A percentile compares a stretch with the other conserved stretches of the same genome.
Conservation (phyloP, 1,140 invertebrate genomes). For the Heliconius hewitsoni region DNA sequence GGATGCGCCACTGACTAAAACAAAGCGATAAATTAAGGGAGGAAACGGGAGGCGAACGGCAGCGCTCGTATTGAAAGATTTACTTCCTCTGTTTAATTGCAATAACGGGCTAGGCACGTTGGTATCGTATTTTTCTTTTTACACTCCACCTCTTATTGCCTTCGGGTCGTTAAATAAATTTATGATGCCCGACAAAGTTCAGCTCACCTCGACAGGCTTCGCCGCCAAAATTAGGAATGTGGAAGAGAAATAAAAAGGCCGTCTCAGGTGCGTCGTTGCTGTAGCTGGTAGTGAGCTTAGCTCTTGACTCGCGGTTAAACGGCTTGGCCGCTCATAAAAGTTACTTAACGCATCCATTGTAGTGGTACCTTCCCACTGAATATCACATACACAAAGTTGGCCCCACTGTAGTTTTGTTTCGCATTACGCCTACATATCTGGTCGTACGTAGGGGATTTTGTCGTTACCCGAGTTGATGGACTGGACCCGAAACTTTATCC, state of each 20-base stretch:
- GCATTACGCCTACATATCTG: slow-evolving; percentile 45
- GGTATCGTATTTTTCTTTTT: slow-evolving; percentile 81
- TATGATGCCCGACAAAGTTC: slow-evolving; percentile 80
- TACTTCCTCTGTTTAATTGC: slow-evolving; percentile 82
- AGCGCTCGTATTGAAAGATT: slow-evolving; percentile 80
- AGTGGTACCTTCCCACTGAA: slow-evolving; percentile 59
- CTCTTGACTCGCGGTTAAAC: slow-evolving; percentile 74
- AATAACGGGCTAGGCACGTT: slow-evolving; percentile 81
- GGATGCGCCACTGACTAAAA: slow-evolving; percentile 75
- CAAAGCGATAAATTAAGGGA: slow-evolving; percentile 79
- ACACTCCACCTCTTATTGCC: slow-evolving; percentile 80
- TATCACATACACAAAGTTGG: slow-evolving; percentile 67
- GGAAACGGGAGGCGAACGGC: slow-evolving; percentile 73
- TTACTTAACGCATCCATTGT: slow-evolving; percentile 76
- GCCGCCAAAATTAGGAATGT: slow-evolving; percentile 74
- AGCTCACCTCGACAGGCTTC: slow-evolving; percentile 68
- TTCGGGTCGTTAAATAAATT: slow-evolving; percentile 81
- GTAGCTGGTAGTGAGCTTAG: slow-evolving; percentile 61
- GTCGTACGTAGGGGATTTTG: slow-evolving; percentile 57
- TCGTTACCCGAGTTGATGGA: slow-evolving; percentile 56
- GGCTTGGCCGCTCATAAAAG: slow-evolving; percentile 73
- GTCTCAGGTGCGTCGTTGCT: slow-evolving; percentile 71
- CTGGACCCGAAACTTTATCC: slow-evolving; percentile 57
- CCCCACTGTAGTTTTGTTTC: slow-evolving; percentile 57
- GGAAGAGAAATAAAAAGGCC: slow-evolving; percentile 61